phyloP scores from a whole-genome alignment of 2,888 invertebrate genomes.

The Trissonchulus latispiculum region DNA sequence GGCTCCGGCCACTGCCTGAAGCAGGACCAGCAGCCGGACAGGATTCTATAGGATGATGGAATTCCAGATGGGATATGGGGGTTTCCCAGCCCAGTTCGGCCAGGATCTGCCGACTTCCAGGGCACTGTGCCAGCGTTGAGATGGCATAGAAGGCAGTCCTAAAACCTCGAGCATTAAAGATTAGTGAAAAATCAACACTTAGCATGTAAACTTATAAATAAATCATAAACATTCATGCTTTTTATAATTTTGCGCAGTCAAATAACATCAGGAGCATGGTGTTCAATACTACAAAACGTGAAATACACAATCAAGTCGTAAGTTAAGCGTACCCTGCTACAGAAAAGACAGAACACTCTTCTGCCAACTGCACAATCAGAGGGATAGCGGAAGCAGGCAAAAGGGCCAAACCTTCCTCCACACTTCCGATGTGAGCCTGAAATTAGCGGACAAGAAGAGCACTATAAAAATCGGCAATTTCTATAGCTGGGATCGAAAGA shows the following conservation, averaged over 20 bases:
- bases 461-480: conserved; percentile 8
- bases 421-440: conserved; percentile 64
- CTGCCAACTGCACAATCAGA: conserved; percentile 58
- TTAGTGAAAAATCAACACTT: too few relatives aligned
- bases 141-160: background rate
- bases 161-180: too few relatives aligned
- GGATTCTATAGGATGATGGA: background rate
- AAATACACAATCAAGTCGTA: too few relatives aligned
- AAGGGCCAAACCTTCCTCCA: conserved; percentile 63
- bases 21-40: too few relatives aligned
- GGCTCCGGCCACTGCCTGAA: too few relatives aligned
- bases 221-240: too few relatives aligned
- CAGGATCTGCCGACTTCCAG: background rate
- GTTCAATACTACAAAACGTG: too few relatives aligned
- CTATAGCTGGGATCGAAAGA: background rate
- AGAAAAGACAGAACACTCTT: conserved; percentile 70
- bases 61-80: background rate
- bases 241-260: too few relatives aligned
- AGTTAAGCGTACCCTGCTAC: conserved; percentile 55
- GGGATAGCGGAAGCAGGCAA: conserved; percentile 56
- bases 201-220: too few relatives aligned
- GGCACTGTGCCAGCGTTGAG: background rate
- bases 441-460: conserved; percentile 15
- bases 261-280: too few relatives aligned
- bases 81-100: background rate